Evolutionary conservation across 2,113 vertebrate species (phyloP).

Genomic region (Neomonachus schauinslandi): DNA sequence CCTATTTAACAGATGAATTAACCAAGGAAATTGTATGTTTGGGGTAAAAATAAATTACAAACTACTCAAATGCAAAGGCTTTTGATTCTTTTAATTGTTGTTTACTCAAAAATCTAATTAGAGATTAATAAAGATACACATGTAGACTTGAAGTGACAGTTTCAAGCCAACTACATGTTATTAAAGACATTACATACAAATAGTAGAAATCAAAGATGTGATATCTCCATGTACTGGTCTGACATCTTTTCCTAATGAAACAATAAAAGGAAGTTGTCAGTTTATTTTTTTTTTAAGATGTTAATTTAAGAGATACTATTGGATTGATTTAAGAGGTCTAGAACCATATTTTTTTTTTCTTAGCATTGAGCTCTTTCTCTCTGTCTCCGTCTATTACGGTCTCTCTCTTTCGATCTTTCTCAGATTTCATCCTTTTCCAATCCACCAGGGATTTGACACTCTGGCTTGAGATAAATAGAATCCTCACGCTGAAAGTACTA

Average conservation of each 20-base stretch:
- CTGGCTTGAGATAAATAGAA: conserved; percentile 86
- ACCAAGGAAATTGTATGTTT: neutral
- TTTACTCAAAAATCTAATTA: neutral
- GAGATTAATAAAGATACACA: neutral
- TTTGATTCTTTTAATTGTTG: neutral
- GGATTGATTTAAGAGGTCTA: neutral
- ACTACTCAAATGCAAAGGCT: neutral
- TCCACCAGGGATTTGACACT: conserved; percentile 85
- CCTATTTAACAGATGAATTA: neutral
- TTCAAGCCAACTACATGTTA: conserved; percentile 43
- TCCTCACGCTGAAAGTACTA: conserved; percentile 73
- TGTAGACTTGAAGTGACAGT: neutral
- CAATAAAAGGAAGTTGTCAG: conserved; percentile 45
- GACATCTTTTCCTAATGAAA: conserved; percentile 58
- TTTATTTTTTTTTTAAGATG: conserved; percentile 14
- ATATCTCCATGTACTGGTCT: neutral
- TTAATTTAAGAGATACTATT: conserved; percentile 52
- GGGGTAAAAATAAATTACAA: neutral
- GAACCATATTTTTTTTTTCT: conserved; percentile 45
- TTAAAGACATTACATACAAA: conserved; percentile 41
- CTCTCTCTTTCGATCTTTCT: neutral
- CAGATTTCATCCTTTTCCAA: conserved; percentile 73
- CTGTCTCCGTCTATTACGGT: neutral
- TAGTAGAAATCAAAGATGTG: conserved; percentile 48
- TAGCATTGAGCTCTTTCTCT: conserved; percentile 18